These are phyloP conservation scores for Drosophila flavopinicola DNA, from an alignment of 2,888 invertebrate species.

Conservation along the genomic window DNA sequence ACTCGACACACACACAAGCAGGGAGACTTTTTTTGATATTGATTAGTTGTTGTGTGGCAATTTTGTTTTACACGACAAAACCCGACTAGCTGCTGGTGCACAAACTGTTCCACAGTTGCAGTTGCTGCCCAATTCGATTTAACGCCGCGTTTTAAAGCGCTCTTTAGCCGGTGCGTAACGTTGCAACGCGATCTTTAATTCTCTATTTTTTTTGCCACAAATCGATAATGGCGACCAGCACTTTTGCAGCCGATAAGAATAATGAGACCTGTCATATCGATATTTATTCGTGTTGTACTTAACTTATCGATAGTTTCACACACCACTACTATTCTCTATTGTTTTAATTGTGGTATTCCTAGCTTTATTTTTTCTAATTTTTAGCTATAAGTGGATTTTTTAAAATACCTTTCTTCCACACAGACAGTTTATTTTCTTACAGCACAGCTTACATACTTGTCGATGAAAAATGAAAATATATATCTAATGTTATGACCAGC, in stretches of 20 bases:
- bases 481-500: too few species aligned
- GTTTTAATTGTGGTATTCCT: constrained; percentile 5
- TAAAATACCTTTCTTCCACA: too few species aligned
- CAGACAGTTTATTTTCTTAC: too few species aligned
- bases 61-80: constrained; percentile 27
- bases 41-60: constrained; percentile 61
- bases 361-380: too few species aligned
- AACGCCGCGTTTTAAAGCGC: constrained; percentile 58
- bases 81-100: constrained; percentile 27
- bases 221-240: constrained; percentile 63
- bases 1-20: constrained; percentile 32
- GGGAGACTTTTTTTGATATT: constrained; percentile 50
- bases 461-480: too few species aligned
- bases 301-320: constrained; percentile 18
- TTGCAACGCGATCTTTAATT: constrained; percentile 68
- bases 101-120: constrained; percentile 20
- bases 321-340: neutral
- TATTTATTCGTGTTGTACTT: neutral
- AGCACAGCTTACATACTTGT: too few species aligned
- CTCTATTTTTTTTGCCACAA: constrained; percentile 67
- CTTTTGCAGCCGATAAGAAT: constrained; percentile 55
- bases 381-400: too few species aligned
- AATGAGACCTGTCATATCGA: constrained; percentile 28
- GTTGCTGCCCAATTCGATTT: constrained; percentile 38
- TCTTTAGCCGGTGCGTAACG: constrained; percentile 70